Percentiles rank a stretch among this genome's conserved stretches.
Conservation (phyloP, 2,113 vertebrate species). For the Brevimyrus niger region DNA sequence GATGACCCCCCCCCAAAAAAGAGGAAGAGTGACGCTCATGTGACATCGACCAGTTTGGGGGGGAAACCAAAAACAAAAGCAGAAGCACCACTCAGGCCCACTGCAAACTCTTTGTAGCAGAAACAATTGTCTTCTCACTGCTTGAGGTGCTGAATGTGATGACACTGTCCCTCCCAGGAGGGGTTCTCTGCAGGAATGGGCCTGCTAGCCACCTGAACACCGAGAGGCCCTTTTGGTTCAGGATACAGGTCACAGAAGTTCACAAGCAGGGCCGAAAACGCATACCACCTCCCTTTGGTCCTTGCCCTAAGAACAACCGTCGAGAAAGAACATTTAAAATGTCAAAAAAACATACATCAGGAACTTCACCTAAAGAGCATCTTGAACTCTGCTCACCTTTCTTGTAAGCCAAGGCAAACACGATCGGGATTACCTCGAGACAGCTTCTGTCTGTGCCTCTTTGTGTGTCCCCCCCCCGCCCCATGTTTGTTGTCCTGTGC, state of each 20-base stretch:
- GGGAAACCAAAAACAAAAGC: neutral
- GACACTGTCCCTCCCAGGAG: neutral
- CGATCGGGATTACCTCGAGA: slow-evolving; percentile 48
- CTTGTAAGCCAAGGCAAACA: slow-evolving; percentile 33
- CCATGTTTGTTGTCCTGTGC: slow-evolving; percentile 20
- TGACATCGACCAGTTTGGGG: slow-evolving; percentile 7
- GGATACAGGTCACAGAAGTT: slow-evolving; percentile 6
- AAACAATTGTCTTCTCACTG: neutral
- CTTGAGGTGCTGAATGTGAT: neutral
- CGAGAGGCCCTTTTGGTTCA: neutral
- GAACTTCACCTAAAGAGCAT: slow-evolving; percentile 37
- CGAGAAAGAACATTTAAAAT: slow-evolving; percentile 19
- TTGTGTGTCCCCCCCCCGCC: slow-evolving; percentile 43
- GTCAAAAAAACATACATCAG: neutral
- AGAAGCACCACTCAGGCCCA: no score
- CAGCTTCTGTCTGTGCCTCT: slow-evolving; percentile 54
- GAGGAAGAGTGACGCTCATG: slow-evolving; percentile 36
- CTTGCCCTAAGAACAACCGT: slow-evolving; percentile 10
- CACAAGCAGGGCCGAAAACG: neutral
- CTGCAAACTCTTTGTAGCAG: neutral
- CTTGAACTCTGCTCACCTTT: slow-evolving; percentile 43
- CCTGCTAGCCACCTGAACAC: neutral
- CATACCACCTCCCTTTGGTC: slow-evolving; percentile 4
- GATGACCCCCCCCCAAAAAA: neutral
- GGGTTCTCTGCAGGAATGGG: neutral